Conservation (phyloP, 2,113 vertebrate species). For the Bombycilla garrulus region DNA sequence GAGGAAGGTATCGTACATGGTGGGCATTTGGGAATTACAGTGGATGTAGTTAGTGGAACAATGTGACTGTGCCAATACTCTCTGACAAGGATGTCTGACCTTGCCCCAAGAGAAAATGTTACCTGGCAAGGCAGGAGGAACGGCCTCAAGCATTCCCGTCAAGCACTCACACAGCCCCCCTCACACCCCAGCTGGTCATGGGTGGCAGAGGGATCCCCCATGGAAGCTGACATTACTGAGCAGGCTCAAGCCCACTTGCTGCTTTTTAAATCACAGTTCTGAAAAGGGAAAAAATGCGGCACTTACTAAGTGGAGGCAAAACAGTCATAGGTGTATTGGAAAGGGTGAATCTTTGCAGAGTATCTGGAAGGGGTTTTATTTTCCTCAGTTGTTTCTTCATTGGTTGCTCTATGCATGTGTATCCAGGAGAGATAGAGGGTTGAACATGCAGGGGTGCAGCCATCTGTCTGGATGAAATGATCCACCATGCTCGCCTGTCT, state of each 20-base stretch:
- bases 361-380: neutral
- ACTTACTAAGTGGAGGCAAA: neutral
- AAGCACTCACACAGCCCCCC: neutral
- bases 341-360: neutral
- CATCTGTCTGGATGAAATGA: neutral
- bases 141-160: neutral
- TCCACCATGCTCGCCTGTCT: neutral
- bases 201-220: neutral
- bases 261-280: neutral
- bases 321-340: fast-evolving
- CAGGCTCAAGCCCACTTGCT: neutral
- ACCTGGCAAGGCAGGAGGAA: neutral
- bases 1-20: neutral
- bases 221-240: neutral
- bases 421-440: neutral
- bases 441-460: neutral
- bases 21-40: neutral
- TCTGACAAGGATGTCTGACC: neutral
- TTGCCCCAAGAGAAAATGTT: neutral
- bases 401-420: neutral
- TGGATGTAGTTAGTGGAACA: neutral
- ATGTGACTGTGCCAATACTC: neutral
- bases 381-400: neutral
- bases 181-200: neutral
- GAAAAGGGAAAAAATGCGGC: neutral